Evolutionary conservation across 2,888 invertebrate genomes (phyloP).

Genomic region (Microplitis manilae): DNA sequence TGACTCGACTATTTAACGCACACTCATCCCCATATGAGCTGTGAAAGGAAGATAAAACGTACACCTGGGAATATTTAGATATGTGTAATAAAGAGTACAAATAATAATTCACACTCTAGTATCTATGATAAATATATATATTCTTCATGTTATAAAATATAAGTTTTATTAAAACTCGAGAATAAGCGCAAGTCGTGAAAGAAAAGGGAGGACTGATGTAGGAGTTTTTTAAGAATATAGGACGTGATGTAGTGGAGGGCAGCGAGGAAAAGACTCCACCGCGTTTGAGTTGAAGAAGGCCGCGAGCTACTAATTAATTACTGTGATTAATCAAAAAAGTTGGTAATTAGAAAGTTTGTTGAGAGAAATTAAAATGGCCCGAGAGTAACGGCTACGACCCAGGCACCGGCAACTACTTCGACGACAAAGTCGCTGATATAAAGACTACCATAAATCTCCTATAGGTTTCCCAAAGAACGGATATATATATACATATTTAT

Average conservation of each 20-base stretch:
- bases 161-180: background rate
- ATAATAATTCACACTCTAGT: background rate
- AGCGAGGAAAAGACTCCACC: conserved; percentile 45
- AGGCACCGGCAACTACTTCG: conserved; percentile 41
- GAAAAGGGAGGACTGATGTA: background rate
- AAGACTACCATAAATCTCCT: background rate
- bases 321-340: conserved; percentile 77
- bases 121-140: background rate
- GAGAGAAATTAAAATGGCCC: conserved; percentile 73
- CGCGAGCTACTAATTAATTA: conserved; percentile 74
- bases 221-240: conserved; percentile 15
- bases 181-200: background rate
- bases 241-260: conserved; percentile 4
- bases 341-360: conserved; percentile 76
- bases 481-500: too few relatives aligned
- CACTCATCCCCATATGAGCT: conserved; percentile 16
- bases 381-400: conserved; percentile 50
- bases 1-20: conserved; percentile 62
- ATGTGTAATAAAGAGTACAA: background rate
- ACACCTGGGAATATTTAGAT: background rate
- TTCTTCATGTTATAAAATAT: background rate
- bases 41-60: background rate
- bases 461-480: background rate
- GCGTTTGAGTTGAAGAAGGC: conserved; percentile 36
- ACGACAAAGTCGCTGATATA: background rate